phyloP scores from a whole-genome alignment of 2,888 invertebrate genomes.

The Synanthedon andrenaeformis region DNA sequence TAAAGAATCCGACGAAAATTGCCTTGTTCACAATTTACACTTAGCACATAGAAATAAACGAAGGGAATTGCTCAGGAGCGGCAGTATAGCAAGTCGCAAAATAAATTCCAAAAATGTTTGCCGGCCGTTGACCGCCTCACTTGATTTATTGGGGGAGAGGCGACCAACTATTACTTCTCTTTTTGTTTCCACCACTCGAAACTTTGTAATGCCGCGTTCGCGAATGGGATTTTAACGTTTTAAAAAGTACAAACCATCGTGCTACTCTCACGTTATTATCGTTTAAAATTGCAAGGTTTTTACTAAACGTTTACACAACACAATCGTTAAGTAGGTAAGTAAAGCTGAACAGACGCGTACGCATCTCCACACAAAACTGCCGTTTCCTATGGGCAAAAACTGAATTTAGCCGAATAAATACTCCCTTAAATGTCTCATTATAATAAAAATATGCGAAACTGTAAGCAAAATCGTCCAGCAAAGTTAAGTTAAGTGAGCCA shows the following conservation, averaged over 20 bases:
- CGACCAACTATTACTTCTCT: constrained; percentile 49
- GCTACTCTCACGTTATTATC: not conserved
- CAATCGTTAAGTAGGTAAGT: too few species aligned
- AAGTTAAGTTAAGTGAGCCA: too few species aligned
- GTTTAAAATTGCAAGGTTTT: too few species aligned
- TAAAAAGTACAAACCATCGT: not conserved
- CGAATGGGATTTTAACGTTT: constrained; percentile 26
- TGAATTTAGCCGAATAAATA: too few species aligned
- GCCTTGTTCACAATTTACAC: not conserved
- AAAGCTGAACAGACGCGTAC: too few species aligned
- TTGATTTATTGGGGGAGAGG: constrained; percentile 63
- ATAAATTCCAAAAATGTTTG: constrained; percentile 60
- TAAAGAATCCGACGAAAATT: not conserved
- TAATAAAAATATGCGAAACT: too few species aligned
- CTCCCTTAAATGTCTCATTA: too few species aligned
- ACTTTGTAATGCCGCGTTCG: constrained; percentile 36
- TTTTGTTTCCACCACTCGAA: constrained; percentile 46
- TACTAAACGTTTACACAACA: too few species aligned
- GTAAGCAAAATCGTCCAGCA: too few species aligned
- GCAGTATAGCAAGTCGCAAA: constrained; percentile 27
- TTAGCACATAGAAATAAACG: not conserved
- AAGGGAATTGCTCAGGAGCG: constrained; percentile 13
- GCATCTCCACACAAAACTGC: too few species aligned
- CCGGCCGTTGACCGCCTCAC: constrained; percentile 27
- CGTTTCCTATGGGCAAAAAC: too few species aligned